phyloP scores from a whole-genome alignment of 2,797 vertebrate species.

The Limosa lapponica region DNA sequence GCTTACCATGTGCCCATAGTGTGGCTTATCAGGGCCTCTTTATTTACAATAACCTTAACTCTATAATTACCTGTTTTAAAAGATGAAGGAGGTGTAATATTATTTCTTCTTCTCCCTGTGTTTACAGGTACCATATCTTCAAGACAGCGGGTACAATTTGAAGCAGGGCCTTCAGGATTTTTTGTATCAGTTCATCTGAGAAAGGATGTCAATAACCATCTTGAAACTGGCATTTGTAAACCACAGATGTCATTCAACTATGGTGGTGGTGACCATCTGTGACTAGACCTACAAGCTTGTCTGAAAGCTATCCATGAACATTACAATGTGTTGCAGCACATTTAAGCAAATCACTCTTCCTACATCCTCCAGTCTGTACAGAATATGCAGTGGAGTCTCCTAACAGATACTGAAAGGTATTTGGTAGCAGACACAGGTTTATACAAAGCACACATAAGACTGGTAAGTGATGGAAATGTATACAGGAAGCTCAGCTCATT shows the following conservation, averaged over 20 bases:
- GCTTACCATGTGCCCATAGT: too few species aligned
- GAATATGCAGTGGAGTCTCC: not conserved
- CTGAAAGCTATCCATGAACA: not conserved
- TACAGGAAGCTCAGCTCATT: not conserved
- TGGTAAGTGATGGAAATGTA: not conserved
- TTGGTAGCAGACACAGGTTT: not conserved
- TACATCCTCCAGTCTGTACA: not conserved
- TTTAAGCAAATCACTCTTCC: not conserved
- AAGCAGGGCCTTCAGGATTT: too few species aligned
- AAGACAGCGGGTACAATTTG: too few species aligned
- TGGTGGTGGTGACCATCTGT: not conserved
- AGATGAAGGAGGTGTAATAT: too few species aligned
- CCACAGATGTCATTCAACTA: not conserved
- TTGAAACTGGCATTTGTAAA: not conserved
- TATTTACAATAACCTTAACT: too few species aligned
- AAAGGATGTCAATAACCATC: not conserved
- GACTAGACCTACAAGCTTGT: not conserved
- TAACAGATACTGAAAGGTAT: not conserved
- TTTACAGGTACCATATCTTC: too few species aligned
- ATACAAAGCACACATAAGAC: not conserved
- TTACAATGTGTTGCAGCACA: not conserved
- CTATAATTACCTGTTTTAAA: too few species aligned
- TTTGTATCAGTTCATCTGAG: not conserved
- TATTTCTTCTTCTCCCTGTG: too few species aligned
- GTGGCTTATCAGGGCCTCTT: too few species aligned